Evolutionary conservation across 2,888 invertebrate species (phyloP).

Genomic region (Ennomos fuscantarius): DNA sequence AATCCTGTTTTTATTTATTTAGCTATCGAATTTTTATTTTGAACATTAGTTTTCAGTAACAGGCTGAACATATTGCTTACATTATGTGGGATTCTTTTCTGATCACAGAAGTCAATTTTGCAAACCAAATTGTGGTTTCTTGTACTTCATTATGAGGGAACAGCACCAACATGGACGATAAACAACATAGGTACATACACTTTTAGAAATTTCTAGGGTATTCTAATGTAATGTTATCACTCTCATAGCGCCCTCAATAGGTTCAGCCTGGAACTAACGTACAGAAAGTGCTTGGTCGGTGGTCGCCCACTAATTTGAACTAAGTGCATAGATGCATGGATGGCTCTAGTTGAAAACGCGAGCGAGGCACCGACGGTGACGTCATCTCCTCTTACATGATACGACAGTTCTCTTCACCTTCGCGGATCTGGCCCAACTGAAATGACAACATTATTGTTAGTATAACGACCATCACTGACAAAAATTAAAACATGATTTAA

Average conservation of each 20-base stretch:
- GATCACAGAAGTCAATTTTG: too few relatives aligned
- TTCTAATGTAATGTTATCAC: too few relatives aligned
- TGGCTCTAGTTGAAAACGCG: not conserved
- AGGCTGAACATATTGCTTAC: conserved; percentile 34
- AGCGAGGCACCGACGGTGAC: conserved; percentile 26
- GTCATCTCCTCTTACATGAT: conserved; percentile 63
- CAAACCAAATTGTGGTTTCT: too few relatives aligned
- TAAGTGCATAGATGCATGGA: conserved; percentile 36
- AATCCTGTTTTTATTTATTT: conserved; percentile 4
- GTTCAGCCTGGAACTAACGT: conserved; percentile 28
- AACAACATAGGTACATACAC: too few relatives aligned
- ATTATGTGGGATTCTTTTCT: not conserved
- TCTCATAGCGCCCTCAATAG: conserved; percentile 3
- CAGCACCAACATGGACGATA: not conserved
- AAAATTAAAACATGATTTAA: too few relatives aligned
- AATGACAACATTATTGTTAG: conserved; percentile 29
- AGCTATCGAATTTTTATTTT: conserved; percentile 26
- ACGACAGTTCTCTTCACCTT: conserved; percentile 78
- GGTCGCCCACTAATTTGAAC: conserved; percentile 23
- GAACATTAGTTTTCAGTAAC: conserved; percentile 26
- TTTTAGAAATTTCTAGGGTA: too few relatives aligned
- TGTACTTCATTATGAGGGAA: not conserved
- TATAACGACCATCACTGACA: not conserved
- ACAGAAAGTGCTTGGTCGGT: conserved; percentile 39
- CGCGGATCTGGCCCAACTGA: conserved; percentile 73